Percentiles rank a stretch among this genome's conserved stretches.
Evolutionary conservation across 2,888 invertebrate genomes (phyloP).

Genomic region (Fissipunctia ypsillon): DNA sequence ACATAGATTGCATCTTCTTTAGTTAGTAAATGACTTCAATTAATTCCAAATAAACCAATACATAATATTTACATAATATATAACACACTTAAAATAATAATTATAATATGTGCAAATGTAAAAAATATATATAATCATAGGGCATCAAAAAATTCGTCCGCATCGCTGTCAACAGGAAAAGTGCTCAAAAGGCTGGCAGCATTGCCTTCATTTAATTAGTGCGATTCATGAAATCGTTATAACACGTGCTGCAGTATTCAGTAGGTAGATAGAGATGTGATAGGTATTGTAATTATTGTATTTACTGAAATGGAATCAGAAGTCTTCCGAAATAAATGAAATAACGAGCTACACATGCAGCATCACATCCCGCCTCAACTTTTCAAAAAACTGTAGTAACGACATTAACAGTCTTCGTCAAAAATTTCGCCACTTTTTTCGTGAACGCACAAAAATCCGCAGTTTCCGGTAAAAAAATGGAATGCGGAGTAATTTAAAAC

Average conservation of each 20-base stretch:
- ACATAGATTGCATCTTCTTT: not conserved
- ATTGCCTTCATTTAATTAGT: not conserved
- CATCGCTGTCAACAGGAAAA: too few species aligned
- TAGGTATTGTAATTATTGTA: slow-evolving; percentile 3
- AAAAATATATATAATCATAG: too few species aligned
- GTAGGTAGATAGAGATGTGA: too few species aligned
- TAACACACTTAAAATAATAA: too few species aligned
- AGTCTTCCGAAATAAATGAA: not conserved
- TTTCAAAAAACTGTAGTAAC: slow-evolving; percentile 42
- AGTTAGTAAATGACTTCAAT: not conserved
- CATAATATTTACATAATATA: too few species aligned
- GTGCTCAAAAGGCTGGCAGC: too few species aligned
- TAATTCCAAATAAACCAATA: too few species aligned
- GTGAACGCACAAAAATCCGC: slow-evolving; percentile 81
- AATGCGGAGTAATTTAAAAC: slow-evolving; percentile 86
- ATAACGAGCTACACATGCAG: slow-evolving; percentile 12
- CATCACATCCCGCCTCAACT: not conserved
- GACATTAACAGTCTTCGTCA: slow-evolving; percentile 71
- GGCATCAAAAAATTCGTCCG: too few species aligned
- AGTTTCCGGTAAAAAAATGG: slow-evolving; percentile 87
- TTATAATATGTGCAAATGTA: too few species aligned
- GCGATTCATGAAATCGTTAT: not conserved
- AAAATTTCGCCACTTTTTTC: slow-evolving; percentile 76
- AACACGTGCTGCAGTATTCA: not conserved
- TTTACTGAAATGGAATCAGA: not conserved